These are phyloP conservation scores for Temnothorax nylanderi DNA, from an alignment of 1,140 invertebrate species.

Conservation along the genomic window DNA sequence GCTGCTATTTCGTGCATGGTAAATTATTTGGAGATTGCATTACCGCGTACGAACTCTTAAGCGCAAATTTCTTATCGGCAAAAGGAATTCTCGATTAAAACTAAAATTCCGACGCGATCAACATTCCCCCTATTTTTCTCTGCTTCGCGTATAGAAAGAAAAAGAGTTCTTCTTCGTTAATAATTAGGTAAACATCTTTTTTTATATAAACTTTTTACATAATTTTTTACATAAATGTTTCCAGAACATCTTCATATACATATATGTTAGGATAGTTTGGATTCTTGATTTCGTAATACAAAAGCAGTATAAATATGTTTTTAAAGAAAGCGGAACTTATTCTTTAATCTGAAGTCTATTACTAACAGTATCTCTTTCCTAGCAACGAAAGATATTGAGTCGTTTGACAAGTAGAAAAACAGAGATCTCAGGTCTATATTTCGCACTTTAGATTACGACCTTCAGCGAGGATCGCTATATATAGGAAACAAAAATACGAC, in stretches of 20 bases:
- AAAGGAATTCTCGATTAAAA: slow-evolving; percentile 26
- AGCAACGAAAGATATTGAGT: not conserved
- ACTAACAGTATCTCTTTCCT: not conserved
- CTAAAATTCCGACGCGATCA: not conserved
- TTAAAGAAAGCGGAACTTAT: not conserved
- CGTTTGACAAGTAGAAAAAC: not conserved
- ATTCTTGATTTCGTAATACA: not conserved
- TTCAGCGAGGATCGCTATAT: not conserved
- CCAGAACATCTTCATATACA: not conserved
- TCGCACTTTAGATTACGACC: not conserved
- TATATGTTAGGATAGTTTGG: not conserved
- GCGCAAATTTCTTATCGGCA: slow-evolving; percentile 11
- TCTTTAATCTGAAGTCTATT: not conserved
- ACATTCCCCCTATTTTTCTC: not conserved
- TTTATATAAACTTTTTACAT: not conserved
- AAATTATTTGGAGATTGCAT: slow-evolving; percentile 59
- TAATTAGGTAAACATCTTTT: not conserved
- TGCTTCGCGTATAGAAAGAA: not conserved
- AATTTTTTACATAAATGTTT: not conserved
- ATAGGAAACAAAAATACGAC: slow-evolving; percentile 23
- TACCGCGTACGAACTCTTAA: slow-evolving; percentile 17
- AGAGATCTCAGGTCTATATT: not conserved
- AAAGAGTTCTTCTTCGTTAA: not conserved
- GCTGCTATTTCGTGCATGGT: slow-evolving; percentile 42
- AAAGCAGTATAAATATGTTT: not conserved